Evolutionary conservation across 2,888 invertebrate genomes (phyloP).

Genomic region (Spisula solida): DNA sequence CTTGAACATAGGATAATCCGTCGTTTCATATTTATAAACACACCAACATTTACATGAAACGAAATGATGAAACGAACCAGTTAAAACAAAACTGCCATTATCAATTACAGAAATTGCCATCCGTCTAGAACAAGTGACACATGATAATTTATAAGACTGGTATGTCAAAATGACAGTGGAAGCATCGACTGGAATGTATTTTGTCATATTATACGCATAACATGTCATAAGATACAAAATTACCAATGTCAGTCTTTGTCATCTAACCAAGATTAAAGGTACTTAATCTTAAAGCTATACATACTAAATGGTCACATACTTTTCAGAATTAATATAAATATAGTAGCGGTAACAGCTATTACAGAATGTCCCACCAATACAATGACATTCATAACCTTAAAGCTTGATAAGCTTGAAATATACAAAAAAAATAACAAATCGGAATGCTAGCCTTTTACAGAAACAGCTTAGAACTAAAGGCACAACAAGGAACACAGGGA

Average conservation of each 20-base stretch:
- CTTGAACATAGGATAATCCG: no score
- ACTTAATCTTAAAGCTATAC: not conserved
- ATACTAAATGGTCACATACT: not conserved
- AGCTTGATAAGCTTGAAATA: no score
- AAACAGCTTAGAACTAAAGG: no score
- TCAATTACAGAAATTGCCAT: not conserved
- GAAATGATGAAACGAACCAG: not conserved
- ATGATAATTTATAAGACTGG: not conserved
- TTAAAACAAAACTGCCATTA: not conserved
- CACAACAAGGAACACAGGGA: no score
- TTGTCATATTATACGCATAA: not conserved
- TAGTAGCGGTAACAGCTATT: no score
- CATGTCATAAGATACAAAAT: constrained; percentile 25
- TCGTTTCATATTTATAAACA: no score
- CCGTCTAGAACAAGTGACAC: not conserved
- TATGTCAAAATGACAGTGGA: not conserved
- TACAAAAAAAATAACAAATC: no score
- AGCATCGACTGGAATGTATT: constrained; percentile 10
- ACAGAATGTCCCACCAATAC: no score
- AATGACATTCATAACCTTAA: no score
- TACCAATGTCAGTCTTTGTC: constrained; percentile 7
- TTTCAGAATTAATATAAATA: no score
- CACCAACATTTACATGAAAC: not conserved
- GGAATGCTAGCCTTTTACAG: no score
- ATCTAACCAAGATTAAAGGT: not conserved